phyloP scores from a whole-genome alignment of 2,113 vertebrate genomes.

The pig (Sus scrofa) region DNA sequence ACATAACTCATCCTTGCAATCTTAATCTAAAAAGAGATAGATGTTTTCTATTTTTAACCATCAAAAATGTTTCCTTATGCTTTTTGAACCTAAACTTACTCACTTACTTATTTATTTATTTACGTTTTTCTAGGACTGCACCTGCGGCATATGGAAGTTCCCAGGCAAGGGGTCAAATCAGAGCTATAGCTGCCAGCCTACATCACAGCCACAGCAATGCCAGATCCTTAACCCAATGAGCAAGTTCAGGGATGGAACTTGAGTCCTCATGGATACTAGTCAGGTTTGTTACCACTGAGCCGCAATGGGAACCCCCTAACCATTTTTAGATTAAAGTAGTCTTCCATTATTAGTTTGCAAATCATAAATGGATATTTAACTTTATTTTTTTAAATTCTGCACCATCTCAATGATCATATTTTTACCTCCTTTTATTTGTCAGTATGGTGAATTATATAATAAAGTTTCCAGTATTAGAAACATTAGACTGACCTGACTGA shows the following conservation, averaged over 20 bases:
- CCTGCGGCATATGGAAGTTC: too few relatives aligned
- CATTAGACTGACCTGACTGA: background rate
- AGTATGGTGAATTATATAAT: background rate
- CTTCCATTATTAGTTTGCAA: background rate
- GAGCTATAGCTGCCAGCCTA: too few relatives aligned
- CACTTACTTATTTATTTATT: too few relatives aligned
- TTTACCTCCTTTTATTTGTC: background rate
- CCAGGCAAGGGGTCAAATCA: too few relatives aligned
- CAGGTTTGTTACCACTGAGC: too few relatives aligned
- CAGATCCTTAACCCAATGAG: too few relatives aligned
- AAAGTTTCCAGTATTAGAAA: constrained; percentile 6
- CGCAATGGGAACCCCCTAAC: background rate
- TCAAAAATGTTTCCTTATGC: background rate
- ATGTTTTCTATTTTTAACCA: background rate
- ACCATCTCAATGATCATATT: background rate
- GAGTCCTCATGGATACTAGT: too few relatives aligned
- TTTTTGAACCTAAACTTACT: background rate
- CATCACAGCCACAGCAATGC: too few relatives aligned
- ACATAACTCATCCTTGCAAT: background rate
- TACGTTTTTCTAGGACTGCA: too few relatives aligned
- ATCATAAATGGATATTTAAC: background rate
- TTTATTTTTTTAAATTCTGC: background rate
- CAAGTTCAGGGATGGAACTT: too few relatives aligned
- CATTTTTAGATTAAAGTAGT: background rate
- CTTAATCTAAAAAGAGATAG: background rate